Base-by-base conservation (phyloP, 2,797 vertebrate species). In the Anguilla pacifica region DNA sequence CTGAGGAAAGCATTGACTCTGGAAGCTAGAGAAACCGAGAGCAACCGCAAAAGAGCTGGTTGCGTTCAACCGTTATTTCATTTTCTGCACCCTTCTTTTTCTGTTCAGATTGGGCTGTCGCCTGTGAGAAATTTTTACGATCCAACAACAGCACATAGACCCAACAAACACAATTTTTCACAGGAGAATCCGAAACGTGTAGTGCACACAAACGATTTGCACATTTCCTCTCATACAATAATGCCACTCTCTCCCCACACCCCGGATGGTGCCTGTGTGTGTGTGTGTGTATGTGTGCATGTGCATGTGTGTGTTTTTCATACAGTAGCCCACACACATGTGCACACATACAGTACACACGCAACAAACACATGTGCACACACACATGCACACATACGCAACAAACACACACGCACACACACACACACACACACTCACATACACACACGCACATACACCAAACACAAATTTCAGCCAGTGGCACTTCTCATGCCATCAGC, bases 401-500 rank as follows among this genome's bases (percentile, higher is more conserved):
- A 51, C 9, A 51, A 15, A 35, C 31, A 61, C 55, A 84, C 28
- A n/a, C 53, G 84, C 51, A 79, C 43, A 64, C 84, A 86, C 25
- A 85, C 84, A 86, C 25, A 85, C 84, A 86, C 25, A 85, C 35
- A 87, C 64, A 85, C 46, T 15, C 53, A 51, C 22, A 51, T 13
- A 22, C 31, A 61, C 55, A 84, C 13, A n/a, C 28, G 59, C 53
- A 55, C 7, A 49, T 53, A 55, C 53, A 84, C 51, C 55, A 84
- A 3, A 61, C 55, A 83, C 59, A 70, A 74, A 49, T 49, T 35
- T 3, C 49, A 35, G 39, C 57, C 46, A 35, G 28, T 83, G 46
- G 81, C 85, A 72, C 85, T 85, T 93, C 91, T 92, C 92, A 92
- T 89, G 91, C 91, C 92, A 25, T 88, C 90, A 96, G 96, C 95